These are phyloP conservation scores for Anthopleura xanthogrammica DNA, from an alignment of 92 coral and sea anemone species.

Conservation along the genomic window DNA sequence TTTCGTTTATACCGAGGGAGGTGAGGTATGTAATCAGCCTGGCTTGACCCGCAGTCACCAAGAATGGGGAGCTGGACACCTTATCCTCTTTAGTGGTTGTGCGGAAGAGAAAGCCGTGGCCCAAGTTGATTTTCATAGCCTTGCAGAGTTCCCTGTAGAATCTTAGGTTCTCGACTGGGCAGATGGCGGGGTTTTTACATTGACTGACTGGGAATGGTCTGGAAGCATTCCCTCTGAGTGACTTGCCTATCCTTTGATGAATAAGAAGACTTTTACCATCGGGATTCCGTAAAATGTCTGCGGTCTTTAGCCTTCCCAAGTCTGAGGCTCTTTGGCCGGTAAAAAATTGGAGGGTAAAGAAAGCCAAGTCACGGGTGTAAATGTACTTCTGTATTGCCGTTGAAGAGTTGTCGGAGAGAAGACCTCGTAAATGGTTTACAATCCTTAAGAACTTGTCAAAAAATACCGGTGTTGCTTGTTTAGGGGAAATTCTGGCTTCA, in stretches of 20 bases:
- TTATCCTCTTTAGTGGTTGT: conserved; percentile 25
- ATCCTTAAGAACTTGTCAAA: conserved; percentile 34
- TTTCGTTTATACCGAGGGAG: conserved; percentile 28
- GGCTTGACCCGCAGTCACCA: conserved; percentile 41
- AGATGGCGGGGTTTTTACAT: conserved; percentile 44
- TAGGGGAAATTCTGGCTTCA: conserved; percentile 16
- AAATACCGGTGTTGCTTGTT: conserved; percentile 45
- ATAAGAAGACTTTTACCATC: conserved; percentile 30
- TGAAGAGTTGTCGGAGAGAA: conserved; percentile 10
- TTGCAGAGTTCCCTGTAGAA: conserved; percentile 30
- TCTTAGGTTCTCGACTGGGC: conserved; percentile 24
- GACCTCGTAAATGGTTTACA: conserved; percentile 35
- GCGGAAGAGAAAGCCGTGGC: conserved; percentile 43
- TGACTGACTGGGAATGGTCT: conserved; percentile 36
- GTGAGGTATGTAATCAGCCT: conserved; percentile 40
- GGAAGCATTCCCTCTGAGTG: conserved; percentile 27
- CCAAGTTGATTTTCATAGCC: conserved; percentile 34
- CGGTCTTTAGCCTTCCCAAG: conserved; percentile 38
- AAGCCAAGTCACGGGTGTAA: conserved; percentile 31
- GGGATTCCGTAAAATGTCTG: conserved; percentile 28
- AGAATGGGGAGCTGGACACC: conserved; percentile 33
- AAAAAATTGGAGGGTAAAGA: conserved; percentile 31
- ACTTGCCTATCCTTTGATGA: conserved; percentile 35
- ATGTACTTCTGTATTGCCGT: conserved; percentile 19
- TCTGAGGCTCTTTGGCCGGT: conserved; percentile 45